Evolutionary conservation across 2,797 vertebrate genomes (phyloP).

Genomic region (Ambastaia sidthimunki): DNA sequence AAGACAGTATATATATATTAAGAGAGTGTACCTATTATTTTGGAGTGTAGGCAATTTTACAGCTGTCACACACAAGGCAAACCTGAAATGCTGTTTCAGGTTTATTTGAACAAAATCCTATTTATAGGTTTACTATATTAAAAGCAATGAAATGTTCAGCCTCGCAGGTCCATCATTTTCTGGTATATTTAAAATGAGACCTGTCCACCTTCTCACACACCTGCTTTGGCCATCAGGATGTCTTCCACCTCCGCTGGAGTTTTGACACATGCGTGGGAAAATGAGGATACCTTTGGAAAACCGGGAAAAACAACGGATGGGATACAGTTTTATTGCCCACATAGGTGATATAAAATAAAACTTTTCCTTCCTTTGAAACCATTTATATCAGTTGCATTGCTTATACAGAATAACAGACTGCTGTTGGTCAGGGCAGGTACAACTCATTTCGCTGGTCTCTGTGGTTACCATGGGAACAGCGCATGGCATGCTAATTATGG

Average conservation of each 20-base stretch:
- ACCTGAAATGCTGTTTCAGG: neutral
- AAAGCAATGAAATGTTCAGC: slow-evolving; percentile 1
- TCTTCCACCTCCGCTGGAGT: slow-evolving; percentile 57
- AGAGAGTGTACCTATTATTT: neutral
- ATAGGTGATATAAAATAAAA: neutral
- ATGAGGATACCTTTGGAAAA: slow-evolving; percentile 5
- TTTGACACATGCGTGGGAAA: slow-evolving; percentile 63
- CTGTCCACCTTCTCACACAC: slow-evolving; percentile 68
- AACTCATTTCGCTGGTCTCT: slow-evolving; percentile 36
- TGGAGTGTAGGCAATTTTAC: slow-evolving; percentile 10
- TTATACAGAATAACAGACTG: no score
- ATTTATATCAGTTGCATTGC: neutral
- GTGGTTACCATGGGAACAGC: slow-evolving; percentile 49
- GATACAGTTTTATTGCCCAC: slow-evolving; percentile 1
- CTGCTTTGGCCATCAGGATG: slow-evolving; percentile 50
- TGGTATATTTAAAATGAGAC: slow-evolving; percentile 48
- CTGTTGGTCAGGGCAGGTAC: slow-evolving; percentile 18
- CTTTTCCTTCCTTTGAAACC: slow-evolving; percentile 15
- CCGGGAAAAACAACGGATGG: slow-evolving; percentile 8
- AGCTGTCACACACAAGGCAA: neutral
- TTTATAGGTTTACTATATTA: neutral
- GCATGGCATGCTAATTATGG: slow-evolving; percentile 46
- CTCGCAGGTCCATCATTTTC: neutral
- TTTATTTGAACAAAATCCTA: slow-evolving; percentile 22
- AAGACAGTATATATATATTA: neutral